Evolutionary conservation across 2,797 vertebrate species (phyloP).

Genomic region (Antrozous pallidus): DNA sequence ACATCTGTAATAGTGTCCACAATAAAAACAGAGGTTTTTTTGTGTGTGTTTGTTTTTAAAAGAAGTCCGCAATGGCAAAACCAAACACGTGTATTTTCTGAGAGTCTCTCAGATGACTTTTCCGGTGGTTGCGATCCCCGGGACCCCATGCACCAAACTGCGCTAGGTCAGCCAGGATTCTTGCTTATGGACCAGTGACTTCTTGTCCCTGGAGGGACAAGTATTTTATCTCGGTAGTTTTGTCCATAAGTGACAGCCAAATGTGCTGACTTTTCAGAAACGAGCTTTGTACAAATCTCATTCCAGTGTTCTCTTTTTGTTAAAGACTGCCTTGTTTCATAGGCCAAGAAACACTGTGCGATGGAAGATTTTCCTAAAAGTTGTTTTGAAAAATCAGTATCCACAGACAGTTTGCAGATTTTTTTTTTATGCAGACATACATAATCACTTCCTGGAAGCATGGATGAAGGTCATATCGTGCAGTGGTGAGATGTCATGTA

Average conservation of each 20-base stretch:
- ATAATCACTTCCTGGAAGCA: conserved; percentile 52
- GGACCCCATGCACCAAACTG: background rate
- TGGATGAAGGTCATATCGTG: conserved; percentile 55
- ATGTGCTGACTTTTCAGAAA: background rate
- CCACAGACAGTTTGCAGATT: background rate
- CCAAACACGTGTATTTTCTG: background rate
- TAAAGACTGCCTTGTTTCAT: conserved; percentile 33
- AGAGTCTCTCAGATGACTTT: background rate
- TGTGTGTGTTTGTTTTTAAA: background rate
- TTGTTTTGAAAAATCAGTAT: conserved; percentile 37
- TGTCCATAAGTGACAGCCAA: background rate
- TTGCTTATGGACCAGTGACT: background rate
- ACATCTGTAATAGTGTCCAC: background rate
- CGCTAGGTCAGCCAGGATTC: background rate
- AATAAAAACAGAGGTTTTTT: background rate
- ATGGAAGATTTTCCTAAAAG: conserved; percentile 20
- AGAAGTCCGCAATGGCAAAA: background rate
- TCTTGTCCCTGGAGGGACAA: background rate
- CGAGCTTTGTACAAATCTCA: background rate
- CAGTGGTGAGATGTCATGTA: conserved; percentile 42
- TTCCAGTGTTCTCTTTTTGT: conserved; percentile 26
- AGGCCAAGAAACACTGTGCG: conserved; percentile 43
- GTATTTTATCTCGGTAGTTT: background rate
- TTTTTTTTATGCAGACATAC: conserved; percentile 1
- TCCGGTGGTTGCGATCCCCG: background rate